Evolutionary conservation across 2,888 invertebrate genomes (phyloP), one percentile per base, ranked within the genome.

Genomic region (Hirtodrosophila duncani): DNA sequence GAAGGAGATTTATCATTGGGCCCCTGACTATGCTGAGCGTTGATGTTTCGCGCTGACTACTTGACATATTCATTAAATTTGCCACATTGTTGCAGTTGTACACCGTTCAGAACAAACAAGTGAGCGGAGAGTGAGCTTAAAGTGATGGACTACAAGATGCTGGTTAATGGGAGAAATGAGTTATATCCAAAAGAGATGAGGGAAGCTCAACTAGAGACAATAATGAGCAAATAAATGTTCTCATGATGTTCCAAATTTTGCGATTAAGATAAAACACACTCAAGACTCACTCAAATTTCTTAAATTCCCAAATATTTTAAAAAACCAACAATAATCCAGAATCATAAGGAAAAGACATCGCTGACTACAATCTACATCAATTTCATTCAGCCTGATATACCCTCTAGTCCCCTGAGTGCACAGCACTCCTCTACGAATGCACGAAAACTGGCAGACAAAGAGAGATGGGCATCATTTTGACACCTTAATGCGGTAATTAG

Each of bases 401-500:
- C n/a, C n/a, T n/a, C n/a, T n/a, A n/a, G n/a, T n/a, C n/a, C n/a
- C n/a, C n/a, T n/a, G n/a, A n/a, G n/a, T n/a, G n/a, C n/a, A n/a
- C n/a, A n/a, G n/a, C n/a, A n/a, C n/a, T n/a, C n/a, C n/a, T n/a
- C n/a, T n/a, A n/a, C n/a, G n/a, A n/a, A n/a, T n/a, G 36, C 52
- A 38, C 14, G 41, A 31, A 38, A 24, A 48, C 38, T 23, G 18
- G 24, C 56, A 44, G 53, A 42, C 41, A 34, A 56, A 67, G 44
- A 30, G 77, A 70, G 67, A 67, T 72, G 80, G 62, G 48, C 67
- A 83, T 82, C 74, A 81, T 84, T 84, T 83, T 83, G 84, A 83
- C 83, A 83, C 83, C 75, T 83, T 79, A 83, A 83, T 83, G 80
- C 80, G 67, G 83, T 84, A 84, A 83, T 83, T 83, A 84, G 81